phyloP scores from a whole-genome alignment of 1,140 invertebrate genomes.

The Wasmannia auropunctata region DNA sequence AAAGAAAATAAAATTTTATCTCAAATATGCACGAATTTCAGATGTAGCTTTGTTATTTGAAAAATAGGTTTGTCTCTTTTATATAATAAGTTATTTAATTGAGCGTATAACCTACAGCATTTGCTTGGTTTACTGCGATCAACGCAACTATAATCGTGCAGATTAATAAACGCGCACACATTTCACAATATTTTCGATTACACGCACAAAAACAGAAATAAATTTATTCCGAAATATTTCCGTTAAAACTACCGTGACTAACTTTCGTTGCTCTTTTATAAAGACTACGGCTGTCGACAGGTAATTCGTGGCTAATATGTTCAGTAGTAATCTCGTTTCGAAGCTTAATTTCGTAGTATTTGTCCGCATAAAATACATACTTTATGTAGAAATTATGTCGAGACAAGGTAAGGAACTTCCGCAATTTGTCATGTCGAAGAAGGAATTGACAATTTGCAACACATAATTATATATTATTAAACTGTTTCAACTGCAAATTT shows the following conservation, averaged over 20 bases:
- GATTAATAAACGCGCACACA: constrained; percentile 13
- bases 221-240: constrained; percentile 3
- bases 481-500: background rate
- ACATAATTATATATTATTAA: background rate
- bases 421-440: background rate
- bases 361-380: constrained; percentile 9
- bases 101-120: constrained; percentile 42
- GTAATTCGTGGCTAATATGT: constrained; percentile 1
- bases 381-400: background rate
- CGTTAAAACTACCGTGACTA: background rate
- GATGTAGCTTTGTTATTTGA: background rate
- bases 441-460: constrained; percentile 10
- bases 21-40: background rate
- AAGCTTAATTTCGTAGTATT: constrained; percentile 38
- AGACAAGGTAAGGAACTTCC: background rate
- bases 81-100: background rate
- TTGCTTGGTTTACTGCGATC: background rate
- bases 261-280: background rate
- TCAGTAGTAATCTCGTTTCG: constrained; percentile 9
- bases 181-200: background rate
- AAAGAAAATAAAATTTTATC: background rate
- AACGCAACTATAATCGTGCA: background rate
- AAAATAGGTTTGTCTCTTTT: background rate
- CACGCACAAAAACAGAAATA: background rate
- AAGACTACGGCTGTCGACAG: background rate